Percentiles rank a stretch among this genome's conserved stretches.
These are phyloP conservation scores for Urocolius indicus DNA, from an alignment of 2,113 vertebrate genomes.

Conservation along the genomic window DNA sequence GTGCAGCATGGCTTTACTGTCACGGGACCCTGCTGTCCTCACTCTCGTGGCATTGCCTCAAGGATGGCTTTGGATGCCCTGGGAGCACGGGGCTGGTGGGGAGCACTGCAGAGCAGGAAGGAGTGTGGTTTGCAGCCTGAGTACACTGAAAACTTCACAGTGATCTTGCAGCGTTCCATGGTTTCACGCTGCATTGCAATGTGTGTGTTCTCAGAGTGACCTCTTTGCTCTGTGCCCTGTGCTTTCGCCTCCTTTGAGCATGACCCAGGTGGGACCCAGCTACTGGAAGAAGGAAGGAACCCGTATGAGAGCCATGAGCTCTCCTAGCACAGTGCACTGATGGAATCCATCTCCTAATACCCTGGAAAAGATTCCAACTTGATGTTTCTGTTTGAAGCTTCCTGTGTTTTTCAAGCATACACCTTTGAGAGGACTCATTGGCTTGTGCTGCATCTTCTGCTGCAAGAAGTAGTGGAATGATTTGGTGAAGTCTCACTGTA, in stretches of 20 bases:
- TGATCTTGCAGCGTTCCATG: not conserved
- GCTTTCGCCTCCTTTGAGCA: not conserved
- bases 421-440: not conserved
- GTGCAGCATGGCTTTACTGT: not conserved
- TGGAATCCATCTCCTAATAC: not conserved
- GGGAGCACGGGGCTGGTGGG: not conserved
- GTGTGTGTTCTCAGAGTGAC: not conserved
- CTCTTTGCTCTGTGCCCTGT: not conserved
- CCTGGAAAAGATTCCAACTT: not conserved
- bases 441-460: not conserved
- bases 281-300: not conserved
- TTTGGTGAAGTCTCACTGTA: not conserved
- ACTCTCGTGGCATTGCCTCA: not conserved
- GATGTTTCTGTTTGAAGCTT: not conserved
- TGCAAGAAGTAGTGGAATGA: not conserved
- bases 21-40: not conserved
- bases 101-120: not conserved
- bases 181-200: accelerated
- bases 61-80: not conserved
- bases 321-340: accelerated
- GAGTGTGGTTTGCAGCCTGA: not conserved
- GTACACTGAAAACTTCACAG: not conserved
- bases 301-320: not conserved
- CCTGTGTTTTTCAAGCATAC: not conserved
- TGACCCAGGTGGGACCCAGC: not conserved